Base-by-base conservation (phyloP, 2,888 invertebrate species). In the Leptogaster cylindrica region DNA sequence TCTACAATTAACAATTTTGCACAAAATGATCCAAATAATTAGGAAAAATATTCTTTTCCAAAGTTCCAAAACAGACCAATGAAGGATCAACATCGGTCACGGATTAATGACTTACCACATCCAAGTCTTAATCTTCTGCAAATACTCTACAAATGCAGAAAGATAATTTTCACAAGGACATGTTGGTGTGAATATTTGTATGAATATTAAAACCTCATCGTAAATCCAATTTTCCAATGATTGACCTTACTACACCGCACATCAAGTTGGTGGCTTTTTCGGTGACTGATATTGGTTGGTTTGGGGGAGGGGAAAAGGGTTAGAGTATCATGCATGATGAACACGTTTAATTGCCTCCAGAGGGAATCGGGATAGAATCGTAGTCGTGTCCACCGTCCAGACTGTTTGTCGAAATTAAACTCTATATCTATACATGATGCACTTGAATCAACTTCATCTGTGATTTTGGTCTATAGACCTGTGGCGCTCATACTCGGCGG, bases 151-250 rank as follows among this genome's bases (percentile, higher is more conserved):
- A n/a, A 36, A 36, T 36, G 14, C 14, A 36, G n/a, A 2, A 36
- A 36, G n/a, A 36, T 36, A 36, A 36, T 36, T 12, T 2, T 3
- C 14, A 2, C 6, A 44, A 8, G 12, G 33, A 36, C 23, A 33
- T 18, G 36, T 33, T 36, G 7, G 10, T 44, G 12, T 12, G 7
- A 39, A 14, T 10, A n/a, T 25, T 14, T 10, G 25, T 18, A 61
- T 25, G 41, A 41, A 16, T 14, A 61, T 25, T 41, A 25, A 23
- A 61, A 61, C 41, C 41, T 61, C 16, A 16, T 61, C 41, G 27
- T 41, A 64, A 79, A 79, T 79, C 77, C 79, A 79, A 79, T 79
- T 79, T 79, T 79, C 79, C 79, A 77, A 77, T 79, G 79, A 79
- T 79, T 79, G 79, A 79, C 79, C 79, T 77, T 76, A 78, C 77